Conservation (phyloP, 2,113 vertebrate species). For the Climacteris rufus region DNA sequence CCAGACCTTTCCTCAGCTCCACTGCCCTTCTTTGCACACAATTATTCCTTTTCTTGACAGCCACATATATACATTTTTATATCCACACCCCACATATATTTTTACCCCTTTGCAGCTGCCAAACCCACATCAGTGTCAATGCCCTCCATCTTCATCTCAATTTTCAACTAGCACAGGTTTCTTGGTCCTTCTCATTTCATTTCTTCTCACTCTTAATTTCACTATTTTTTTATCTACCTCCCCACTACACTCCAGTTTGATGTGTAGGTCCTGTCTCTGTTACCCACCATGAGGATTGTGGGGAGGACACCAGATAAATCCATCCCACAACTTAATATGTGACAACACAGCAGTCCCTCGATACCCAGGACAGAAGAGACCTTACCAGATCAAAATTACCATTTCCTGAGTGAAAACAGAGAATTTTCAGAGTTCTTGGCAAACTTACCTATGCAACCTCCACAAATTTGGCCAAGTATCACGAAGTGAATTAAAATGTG, state of each 20-base stretch:
- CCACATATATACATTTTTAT: neutral
- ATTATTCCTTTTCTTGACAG: neutral
- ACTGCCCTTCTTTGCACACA: neutral
- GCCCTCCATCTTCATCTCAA: neutral
- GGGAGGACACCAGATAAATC: neutral
- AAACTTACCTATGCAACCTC: rapidly evolving
- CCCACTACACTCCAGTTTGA: neutral
- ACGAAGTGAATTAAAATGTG: neutral
- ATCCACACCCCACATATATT: neutral
- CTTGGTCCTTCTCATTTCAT: neutral
- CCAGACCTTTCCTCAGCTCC: neutral
- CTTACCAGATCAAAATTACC: neutral
- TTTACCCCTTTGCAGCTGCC: neutral
- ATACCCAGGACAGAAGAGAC: neutral
- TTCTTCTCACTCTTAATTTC: neutral
- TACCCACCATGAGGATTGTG: neutral
- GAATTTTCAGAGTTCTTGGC: neutral
- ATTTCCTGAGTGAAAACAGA: neutral
- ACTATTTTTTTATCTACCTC: neutral
- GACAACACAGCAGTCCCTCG: neutral
- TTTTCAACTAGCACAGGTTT: neutral
- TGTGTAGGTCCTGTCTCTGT: no score
- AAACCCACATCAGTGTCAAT: rapidly evolving
- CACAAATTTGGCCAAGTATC: neutral
- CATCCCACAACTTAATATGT: neutral